phyloP scores from a whole-genome alignment of 2,797 vertebrate species.

The Sciurus vulgaris region DNA sequence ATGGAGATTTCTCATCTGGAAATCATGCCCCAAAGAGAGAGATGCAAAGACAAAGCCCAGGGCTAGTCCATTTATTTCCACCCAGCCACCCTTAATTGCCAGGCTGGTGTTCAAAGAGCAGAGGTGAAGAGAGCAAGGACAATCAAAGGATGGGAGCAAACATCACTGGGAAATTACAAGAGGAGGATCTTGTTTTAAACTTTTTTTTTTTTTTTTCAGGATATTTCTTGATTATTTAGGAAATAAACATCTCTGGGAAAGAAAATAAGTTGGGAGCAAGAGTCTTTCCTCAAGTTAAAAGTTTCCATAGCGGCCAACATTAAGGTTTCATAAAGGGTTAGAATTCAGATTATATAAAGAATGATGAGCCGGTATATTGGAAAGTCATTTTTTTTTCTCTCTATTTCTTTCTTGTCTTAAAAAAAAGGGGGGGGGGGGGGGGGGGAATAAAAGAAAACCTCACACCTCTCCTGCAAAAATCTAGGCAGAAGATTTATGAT shows the following conservation, averaged over 20 bases:
- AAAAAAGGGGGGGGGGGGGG: no score
- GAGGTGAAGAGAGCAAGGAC: neutral
- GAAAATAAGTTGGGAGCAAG: neutral
- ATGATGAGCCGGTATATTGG: neutral
- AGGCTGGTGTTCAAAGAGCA: neutral
- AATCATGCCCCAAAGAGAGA: neutral
- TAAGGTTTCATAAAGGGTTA: neutral
- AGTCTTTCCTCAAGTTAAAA: neutral
- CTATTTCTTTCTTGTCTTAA: neutral
- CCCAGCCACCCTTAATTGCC: neutral
- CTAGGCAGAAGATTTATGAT: neutral
- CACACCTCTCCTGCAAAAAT: neutral
- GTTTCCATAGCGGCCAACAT: neutral
- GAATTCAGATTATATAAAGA: conserved; percentile 27
- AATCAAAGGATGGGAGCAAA: neutral
- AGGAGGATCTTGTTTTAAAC: conserved; percentile 7
- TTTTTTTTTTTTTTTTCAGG: neutral
- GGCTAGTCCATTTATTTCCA: neutral
- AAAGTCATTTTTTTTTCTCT: neutral
- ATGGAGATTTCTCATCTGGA: neutral
- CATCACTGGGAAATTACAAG: neutral
- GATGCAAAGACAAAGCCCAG: neutral
- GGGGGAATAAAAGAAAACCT: no score
- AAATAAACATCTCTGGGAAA: neutral
- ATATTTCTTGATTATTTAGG: conserved; percentile 1